Evolutionary conservation across 2,888 invertebrate species (phyloP).

Genomic region (Deilephila porcellus): DNA sequence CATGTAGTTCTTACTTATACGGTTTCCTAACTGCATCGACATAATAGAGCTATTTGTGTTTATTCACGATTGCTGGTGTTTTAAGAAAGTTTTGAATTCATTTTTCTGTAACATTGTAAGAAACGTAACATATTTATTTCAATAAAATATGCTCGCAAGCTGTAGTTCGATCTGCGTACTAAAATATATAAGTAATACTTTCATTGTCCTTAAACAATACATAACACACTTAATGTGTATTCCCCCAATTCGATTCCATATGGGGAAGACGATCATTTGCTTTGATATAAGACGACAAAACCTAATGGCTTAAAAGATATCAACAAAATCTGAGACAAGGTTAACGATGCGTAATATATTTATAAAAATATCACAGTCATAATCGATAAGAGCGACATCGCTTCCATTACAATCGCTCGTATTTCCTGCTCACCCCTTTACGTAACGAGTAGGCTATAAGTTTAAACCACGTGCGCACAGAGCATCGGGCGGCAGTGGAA

Average conservation of each 20-base stretch:
- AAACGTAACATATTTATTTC: too few relatives aligned
- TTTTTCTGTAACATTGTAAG: not conserved
- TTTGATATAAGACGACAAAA: not conserved
- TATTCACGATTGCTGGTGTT: not conserved
- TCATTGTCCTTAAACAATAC: not conserved
- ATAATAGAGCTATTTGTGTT: not conserved
- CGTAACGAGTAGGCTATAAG: slow-evolving; percentile 26
- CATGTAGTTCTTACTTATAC: slow-evolving; percentile 21
- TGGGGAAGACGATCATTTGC: not conserved
- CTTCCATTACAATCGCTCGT: slow-evolving; percentile 23
- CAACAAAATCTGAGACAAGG: slow-evolving; percentile 8
- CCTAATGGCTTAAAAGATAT: slow-evolving; percentile 10
- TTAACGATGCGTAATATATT: slow-evolving; percentile 9
- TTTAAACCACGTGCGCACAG: slow-evolving; percentile 24
- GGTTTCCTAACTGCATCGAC: slow-evolving; percentile 14
- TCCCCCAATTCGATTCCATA: not conserved
- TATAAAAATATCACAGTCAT: slow-evolving; percentile 16
- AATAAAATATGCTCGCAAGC: too few relatives aligned
- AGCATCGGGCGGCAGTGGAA: slow-evolving; percentile 44
- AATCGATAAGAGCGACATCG: slow-evolving; percentile 5
- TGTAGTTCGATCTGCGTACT: too few relatives aligned
- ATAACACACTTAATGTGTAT: not conserved
- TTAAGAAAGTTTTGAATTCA: not conserved
- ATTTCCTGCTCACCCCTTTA: slow-evolving; percentile 26
- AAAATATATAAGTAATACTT: too few relatives aligned